Conservation (phyloP, 2,797 vertebrate species). For the Megaceryle alcyon region DNA sequence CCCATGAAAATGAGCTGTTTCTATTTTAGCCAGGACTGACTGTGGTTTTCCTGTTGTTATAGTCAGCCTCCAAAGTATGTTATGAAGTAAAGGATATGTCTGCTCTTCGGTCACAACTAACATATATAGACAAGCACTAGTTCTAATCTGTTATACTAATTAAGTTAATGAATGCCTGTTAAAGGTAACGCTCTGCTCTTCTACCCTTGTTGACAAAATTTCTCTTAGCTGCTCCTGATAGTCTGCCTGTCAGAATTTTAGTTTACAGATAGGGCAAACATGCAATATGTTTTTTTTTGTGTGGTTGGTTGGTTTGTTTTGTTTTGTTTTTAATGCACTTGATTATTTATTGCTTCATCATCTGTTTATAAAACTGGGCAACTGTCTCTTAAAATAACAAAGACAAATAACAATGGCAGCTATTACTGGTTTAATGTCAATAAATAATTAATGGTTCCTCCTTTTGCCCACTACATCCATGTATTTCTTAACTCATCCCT, state of each 20-base stretch:
- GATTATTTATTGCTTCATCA: not conserved
- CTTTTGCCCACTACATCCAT: not conserved
- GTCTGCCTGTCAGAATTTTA: not conserved
- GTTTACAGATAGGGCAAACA: not conserved
- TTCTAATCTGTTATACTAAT: not conserved
- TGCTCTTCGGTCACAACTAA: not conserved
- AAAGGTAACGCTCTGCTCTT: not conserved
- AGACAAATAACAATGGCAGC: not conserved
- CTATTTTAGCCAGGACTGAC: not conserved
- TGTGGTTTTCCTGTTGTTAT: slow-evolving; percentile 1
- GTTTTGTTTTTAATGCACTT: not conserved
- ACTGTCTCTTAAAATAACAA: not conserved
- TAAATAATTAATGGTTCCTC: not conserved
- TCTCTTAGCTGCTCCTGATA: not conserved
- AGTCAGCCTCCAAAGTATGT: not conserved
- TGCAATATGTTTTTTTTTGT: not conserved
- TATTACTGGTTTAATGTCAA: not conserved
- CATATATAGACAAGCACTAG: not conserved
- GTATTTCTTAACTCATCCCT: not conserved
- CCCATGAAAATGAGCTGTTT: slow-evolving; percentile 20
- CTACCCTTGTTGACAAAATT: not conserved
- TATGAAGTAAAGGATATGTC: not conserved
- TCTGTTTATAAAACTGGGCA: not conserved
- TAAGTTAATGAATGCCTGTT: not conserved
- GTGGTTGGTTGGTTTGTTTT: not conserved